These are phyloP conservation scores for Neosilurus hyrtlii DNA, from an alignment of 2,797 vertebrate genomes.

Conservation along the genomic window DNA sequence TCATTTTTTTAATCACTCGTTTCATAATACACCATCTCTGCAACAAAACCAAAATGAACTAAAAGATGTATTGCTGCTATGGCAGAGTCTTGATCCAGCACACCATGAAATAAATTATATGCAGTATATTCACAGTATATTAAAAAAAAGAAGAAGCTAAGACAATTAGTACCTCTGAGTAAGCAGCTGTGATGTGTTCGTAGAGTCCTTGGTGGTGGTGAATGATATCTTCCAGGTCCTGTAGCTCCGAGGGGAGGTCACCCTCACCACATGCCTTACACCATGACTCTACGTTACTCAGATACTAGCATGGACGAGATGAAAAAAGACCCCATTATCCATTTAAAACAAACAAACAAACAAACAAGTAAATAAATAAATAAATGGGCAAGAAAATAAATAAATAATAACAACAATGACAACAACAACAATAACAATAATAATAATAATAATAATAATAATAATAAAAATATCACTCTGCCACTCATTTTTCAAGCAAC, in stretches of 20 bases:
- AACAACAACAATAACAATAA: not conserved
- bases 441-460: no score
- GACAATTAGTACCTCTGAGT: slow-evolving; percentile 82
- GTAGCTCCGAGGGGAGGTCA: slow-evolving; percentile 93
- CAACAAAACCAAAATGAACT: no score
- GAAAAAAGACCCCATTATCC: not conserved
- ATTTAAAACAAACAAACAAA: not conserved
- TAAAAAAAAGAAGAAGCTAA: not conserved
- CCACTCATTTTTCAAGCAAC: not conserved
- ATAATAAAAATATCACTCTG: no score
- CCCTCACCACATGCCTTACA: slow-evolving; percentile 97
- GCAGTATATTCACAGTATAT: no score
- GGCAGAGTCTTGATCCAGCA: not conserved
- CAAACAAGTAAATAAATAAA: no score
- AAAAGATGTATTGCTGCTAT: no score
- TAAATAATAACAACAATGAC: not conserved
- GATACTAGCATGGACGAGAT: slow-evolving; percentile 77
- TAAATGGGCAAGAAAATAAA: not conserved
- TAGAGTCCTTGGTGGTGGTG: slow-evolving; percentile 97
- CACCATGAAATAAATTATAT: not conserved
- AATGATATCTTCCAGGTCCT: slow-evolving; percentile 96
- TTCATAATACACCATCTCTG: no score
- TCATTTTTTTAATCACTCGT: no score
- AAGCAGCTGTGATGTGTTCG: slow-evolving; percentile 91
- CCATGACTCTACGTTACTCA: slow-evolving; percentile 97